Evolutionary conservation across 2,113 vertebrate genomes (phyloP).

Genomic region (Hippotragus niger): DNA sequence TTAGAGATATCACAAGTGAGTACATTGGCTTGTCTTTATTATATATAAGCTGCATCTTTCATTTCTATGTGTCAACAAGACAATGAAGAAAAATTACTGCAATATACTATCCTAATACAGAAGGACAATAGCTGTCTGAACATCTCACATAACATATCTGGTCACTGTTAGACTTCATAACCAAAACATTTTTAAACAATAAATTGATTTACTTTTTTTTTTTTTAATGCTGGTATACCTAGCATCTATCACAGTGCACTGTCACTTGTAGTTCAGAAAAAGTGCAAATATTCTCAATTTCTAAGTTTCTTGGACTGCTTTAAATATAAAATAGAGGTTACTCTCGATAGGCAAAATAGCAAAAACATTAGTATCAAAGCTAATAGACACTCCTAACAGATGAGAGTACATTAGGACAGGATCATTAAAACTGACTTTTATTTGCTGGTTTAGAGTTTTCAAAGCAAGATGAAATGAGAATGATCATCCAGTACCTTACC

Average conservation of each 20-base stretch:
- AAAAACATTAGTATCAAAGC: conserved; percentile 32
- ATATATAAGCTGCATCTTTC: not conserved
- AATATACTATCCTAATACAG: not conserved
- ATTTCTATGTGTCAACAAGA: conserved; percentile 1
- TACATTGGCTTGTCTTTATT: not conserved
- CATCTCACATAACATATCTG: not conserved
- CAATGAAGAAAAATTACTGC: conserved; percentile 39
- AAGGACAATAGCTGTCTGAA: conserved; percentile 18
- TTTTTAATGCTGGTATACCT: not conserved
- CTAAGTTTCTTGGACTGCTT: conserved; percentile 40
- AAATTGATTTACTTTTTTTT: not conserved
- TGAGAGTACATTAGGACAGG: conserved; percentile 13
- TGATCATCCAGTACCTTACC: conserved; percentile 88
- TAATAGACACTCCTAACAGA: not conserved
- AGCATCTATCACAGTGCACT: conserved; percentile 1
- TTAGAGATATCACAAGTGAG: not conserved
- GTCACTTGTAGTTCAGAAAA: conserved; percentile 22
- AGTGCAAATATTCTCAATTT: conserved; percentile 44
- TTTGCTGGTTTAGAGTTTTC: conserved; percentile 50
- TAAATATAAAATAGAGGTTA: conserved; percentile 53
- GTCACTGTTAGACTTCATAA: not conserved
- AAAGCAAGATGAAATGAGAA: conserved; percentile 73
- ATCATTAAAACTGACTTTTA: conserved; percentile 32
- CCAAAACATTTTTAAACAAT: conserved; percentile 39
- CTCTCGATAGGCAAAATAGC: conserved; percentile 13